Percentiles rank a stretch among this genome's conserved stretches.
These are phyloP conservation scores for Recurvirostra avosetta DNA, from an alignment of 2,113 vertebrate species.

Conservation along the genomic window DNA sequence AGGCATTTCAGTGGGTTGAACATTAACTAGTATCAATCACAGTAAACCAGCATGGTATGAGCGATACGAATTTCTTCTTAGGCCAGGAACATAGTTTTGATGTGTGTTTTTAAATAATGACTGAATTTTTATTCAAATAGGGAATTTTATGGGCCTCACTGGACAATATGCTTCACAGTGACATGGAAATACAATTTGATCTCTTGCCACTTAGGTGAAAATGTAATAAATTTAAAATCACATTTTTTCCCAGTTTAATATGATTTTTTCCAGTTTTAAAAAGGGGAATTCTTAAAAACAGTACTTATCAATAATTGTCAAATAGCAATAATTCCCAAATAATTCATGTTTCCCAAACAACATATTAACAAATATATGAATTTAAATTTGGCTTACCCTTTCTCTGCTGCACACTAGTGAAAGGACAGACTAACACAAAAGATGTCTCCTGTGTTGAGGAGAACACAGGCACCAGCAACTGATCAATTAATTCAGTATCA, in stretches of 20 bases:
- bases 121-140: neutral
- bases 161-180: neutral
- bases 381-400: neutral
- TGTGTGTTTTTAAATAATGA: neutral
- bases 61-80: neutral
- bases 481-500: neutral
- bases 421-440: neutral
- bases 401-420: neutral
- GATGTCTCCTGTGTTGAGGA: neutral
- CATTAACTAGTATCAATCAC: rapidly evolving
- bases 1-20: neutral
- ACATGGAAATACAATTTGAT: rapidly evolving
- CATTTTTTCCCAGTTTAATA: neutral
- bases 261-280: neutral
- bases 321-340: neutral
- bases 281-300: neutral
- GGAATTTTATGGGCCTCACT: neutral
- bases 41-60: neutral
- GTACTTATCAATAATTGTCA: neutral
- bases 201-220: neutral
- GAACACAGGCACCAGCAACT: neutral
- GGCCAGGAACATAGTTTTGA: neutral
- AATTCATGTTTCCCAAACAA: neutral
- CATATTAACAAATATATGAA: neutral
- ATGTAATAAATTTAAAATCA: neutral